These are phyloP conservation scores for Pelecanus crispus DNA, from an alignment of 2,113 vertebrate species.

Conservation along the genomic window DNA sequence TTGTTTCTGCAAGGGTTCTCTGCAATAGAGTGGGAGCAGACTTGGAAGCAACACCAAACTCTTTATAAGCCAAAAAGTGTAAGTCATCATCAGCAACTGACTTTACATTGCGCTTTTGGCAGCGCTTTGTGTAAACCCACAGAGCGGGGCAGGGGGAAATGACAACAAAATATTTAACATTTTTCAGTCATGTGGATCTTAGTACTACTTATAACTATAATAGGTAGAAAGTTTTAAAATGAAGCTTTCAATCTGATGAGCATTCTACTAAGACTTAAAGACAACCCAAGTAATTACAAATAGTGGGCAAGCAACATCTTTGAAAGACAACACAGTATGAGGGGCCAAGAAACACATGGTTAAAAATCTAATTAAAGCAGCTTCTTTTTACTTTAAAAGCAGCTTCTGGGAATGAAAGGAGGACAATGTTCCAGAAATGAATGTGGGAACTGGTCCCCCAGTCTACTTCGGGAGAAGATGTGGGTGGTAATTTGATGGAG, in stretches of 20 bases:
- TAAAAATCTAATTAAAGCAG: not conserved
- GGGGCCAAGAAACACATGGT: not conserved
- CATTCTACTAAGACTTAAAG: not conserved
- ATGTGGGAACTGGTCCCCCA: not conserved
- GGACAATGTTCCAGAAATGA: not conserved
- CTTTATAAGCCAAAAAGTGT: not conserved
- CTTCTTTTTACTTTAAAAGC: not conserved
- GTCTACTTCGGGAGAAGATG: not conserved
- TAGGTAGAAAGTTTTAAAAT: constrained; percentile 12
- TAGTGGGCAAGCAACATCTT: not conserved
- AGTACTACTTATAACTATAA: constrained; percentile 14
- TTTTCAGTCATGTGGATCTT: not conserved
- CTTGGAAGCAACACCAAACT: not conserved
- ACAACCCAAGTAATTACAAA: not conserved
- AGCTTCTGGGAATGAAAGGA: not conserved
- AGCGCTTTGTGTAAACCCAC: constrained; percentile 21
- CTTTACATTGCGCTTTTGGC: too few species aligned
- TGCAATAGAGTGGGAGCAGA: not conserved
- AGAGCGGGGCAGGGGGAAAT: not conserved
- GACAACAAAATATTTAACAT: constrained; percentile 23
- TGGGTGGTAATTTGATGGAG: not conserved
- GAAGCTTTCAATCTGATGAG: not conserved
- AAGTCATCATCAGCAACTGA: not conserved
- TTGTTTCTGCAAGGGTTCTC: not conserved
- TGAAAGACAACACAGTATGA: not conserved